These are phyloP conservation scores for Hipparchia sbordonii DNA, from an alignment of 2,888 invertebrate genomes.

Conservation along the genomic window DNA sequence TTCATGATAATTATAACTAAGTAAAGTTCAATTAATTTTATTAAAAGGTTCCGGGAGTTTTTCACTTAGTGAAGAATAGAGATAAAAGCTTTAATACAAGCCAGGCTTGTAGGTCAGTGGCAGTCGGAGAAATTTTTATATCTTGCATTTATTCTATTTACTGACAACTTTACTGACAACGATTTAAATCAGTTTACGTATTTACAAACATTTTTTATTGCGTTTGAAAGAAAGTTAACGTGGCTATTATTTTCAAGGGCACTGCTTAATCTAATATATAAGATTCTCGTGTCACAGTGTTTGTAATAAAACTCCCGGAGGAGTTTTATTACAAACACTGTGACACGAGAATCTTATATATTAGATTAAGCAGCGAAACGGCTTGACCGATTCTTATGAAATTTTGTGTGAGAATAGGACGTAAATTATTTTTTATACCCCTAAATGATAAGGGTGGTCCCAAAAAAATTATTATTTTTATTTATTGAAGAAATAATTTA, in stretches of 20 bases:
- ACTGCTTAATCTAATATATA: background rate
- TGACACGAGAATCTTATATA: too few species aligned
- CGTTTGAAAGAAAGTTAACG: background rate
- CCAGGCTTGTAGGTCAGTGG: constrained; percentile 29
- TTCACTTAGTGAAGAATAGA: constrained; percentile 26
- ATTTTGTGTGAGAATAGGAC: too few species aligned
- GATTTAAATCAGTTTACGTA: constrained; percentile 3
- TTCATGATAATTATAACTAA: constrained; percentile 1
- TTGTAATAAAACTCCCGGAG: too few species aligned
- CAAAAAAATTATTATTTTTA: too few species aligned
- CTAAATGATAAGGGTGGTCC: too few species aligned
- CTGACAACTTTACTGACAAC: constrained; percentile 30
- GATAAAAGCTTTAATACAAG: constrained; percentile 27
- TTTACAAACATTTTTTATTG: constrained; percentile 9
- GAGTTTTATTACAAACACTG: too few species aligned
- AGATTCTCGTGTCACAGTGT: too few species aligned
- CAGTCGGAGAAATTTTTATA: constrained; percentile 26
- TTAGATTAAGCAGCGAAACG: too few species aligned
- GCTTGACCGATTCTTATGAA: too few species aligned
- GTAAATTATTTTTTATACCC: too few species aligned
- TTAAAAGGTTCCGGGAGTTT: constrained; percentile 23
- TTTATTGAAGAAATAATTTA: too few species aligned
- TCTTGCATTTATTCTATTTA: constrained; percentile 34
- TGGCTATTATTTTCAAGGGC: background rate
- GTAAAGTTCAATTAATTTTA: constrained; percentile 22